Evolutionary conservation across 2,888 invertebrate genomes (phyloP), one percentile per base, ranked within the genome.

Genomic region (Lysandra coridon): DNA sequence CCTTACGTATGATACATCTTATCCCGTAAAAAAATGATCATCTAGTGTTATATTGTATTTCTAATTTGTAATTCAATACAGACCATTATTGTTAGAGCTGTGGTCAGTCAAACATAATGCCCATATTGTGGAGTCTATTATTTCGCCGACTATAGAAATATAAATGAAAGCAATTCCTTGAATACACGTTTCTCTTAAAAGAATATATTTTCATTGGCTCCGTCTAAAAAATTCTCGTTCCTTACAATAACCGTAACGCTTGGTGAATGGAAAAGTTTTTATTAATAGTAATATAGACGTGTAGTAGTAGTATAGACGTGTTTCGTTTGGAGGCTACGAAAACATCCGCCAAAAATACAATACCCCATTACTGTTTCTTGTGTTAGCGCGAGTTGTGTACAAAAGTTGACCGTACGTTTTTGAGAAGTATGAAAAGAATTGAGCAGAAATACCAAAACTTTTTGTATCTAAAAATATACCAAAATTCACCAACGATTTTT

Each of bases 221-320:
- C 85, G 84, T 82, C 80, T 85, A 86, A 90, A 91, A 90, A 90
- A 88, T 88, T 23, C 62, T 74, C 37, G 90, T 90, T 92, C 90
- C 91, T 91, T 92, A 92, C 92, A 92, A 92, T 93, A 92, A 92
- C 89, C 91, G 88, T 85, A 88, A 74, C 44, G 37, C 73, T 0
- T n/a, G 74, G 87, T 87, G 92, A 92, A 92, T 92, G 92, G 92
- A 92, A 92, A 93, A 92, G 92, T 92, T 93, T 92, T 92, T 92
- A 92, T 91, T 89, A n/a, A n/a, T n/a, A n/a, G n/a, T n/a, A n/a
- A n/a, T n/a, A n/a, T n/a, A n/a, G n/a, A n/a, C n/a, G n/a, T n/a
- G n/a, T n/a, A n/a, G n/a, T n/a, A n/a, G n/a, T n/a, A 88, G 90
- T 84, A 87, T 89, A n/a, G n/a, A 89, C 86, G 84, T 84, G 85